phyloP scores from a whole-genome alignment of 2,797 vertebrate species.

The Schizopygopsis malacanthus region DNA sequence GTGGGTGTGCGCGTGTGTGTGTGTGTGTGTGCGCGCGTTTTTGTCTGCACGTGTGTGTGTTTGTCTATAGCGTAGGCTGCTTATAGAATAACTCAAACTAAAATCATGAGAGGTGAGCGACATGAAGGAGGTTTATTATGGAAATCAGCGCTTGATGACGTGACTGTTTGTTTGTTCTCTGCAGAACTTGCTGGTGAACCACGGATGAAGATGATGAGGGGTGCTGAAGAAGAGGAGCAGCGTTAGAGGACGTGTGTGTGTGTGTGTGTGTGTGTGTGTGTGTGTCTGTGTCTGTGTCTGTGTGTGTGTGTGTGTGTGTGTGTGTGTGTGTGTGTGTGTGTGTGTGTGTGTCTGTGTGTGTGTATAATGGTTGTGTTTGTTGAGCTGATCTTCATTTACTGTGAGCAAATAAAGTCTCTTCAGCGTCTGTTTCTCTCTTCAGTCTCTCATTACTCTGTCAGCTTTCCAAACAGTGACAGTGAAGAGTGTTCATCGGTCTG shows the following conservation, averaged over 20 bases:
- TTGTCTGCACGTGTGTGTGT: not conserved
- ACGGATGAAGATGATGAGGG: constrained; percentile 30
- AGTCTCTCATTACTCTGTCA: constrained; percentile 19
- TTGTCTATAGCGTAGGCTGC: not conserved
- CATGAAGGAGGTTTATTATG: not conserved
- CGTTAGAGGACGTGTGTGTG: not conserved
- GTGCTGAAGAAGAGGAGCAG: not conserved
- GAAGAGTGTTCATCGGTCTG: not conserved
- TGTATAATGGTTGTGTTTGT: not conserved
- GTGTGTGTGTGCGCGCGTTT: no score
- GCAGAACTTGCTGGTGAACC: constrained; percentile 38
- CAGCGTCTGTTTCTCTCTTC: constrained; percentile 22
- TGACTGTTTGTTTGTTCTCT: not conserved
- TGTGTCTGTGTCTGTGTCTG: not conserved
- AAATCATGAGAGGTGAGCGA: not conserved
- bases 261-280: not conserved
- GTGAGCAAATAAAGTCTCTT: constrained; percentile 52
- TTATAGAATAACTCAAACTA: not conserved
- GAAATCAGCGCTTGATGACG: not conserved
- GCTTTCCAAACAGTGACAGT: not conserved
- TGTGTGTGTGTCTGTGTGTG: not conserved
- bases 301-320: not conserved
- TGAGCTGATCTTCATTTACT: constrained; percentile 46
- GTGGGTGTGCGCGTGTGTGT: no score
- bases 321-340: not conserved